Evolutionary conservation across 2,113 vertebrate genomes (phyloP), one percentile per base, ranked within the genome.

Genomic region (Antechinus stuartii): DNA sequence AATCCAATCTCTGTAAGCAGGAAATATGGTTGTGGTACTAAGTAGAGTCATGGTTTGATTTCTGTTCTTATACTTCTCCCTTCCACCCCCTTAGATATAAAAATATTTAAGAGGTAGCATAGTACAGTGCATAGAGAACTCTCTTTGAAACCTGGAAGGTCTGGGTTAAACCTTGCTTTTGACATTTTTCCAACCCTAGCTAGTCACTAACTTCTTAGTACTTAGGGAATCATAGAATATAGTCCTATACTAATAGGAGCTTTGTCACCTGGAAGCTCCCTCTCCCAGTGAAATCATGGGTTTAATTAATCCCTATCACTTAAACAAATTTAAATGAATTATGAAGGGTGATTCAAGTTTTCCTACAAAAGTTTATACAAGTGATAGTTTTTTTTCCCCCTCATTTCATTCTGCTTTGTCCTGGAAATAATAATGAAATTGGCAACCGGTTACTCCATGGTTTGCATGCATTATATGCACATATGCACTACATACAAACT

Each of bases 21-120:
- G 22, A 92, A 50, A 76, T 22, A 89, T 90, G 92, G 54, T 27
- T 10, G 35, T 42, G 90, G 0, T 10, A 35, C 3, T 57, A 92
- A 94, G 35, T 90, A 53, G 90, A 89, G 91, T 94, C 47, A 90
- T 11, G 92, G 2, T 52, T 95, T 92, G 89, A 90, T 89, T 96
- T 95, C 49, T 94, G 91, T n/a, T 56, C 46, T 94, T 91, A 42
- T 91, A 22, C 61, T 30, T 7, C 30, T 19, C 7, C 30, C 61
- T 26, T 7, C 68, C 16, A 10, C 55, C 25, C 55, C 57, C 19
- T 42, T 42, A 42, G n/a, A 84, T 8, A 42, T 84, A 35, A 84
- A 84, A 42, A 84, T 84, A 42, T 22, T 84, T 42, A 42, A 84
- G 68, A 42, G 16, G 16, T 42, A 84, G 68, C 19, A 42, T 8